phyloP scores from a whole-genome alignment of 2,888 invertebrate species.

The Tipula confusa region DNA sequence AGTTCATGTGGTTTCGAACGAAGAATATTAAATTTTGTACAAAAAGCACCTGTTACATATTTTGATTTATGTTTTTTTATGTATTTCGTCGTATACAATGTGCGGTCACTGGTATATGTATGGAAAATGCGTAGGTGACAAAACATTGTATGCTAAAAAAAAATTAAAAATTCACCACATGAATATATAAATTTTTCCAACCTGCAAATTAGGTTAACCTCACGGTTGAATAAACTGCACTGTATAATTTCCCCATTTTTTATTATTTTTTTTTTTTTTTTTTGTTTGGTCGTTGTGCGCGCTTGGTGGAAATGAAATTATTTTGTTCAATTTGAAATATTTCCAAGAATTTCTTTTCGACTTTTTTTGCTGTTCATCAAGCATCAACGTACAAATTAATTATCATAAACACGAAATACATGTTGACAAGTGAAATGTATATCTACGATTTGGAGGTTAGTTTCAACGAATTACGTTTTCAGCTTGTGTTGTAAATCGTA shows the following conservation, averaged over 20 bases:
- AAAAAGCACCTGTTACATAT: not conserved
- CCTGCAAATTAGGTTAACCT: constrained; percentile 20
- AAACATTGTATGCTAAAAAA: not conserved
- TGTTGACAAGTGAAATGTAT: not conserved
- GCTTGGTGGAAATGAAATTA: not conserved
- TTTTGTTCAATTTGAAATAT: not conserved
- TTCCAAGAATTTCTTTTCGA: not conserved
- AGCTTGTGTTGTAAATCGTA: not conserved
- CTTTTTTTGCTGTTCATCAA: not conserved
- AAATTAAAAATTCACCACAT: not conserved
- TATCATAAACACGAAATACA: not conserved
- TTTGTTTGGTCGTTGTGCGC: too few species aligned
- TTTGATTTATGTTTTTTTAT: not conserved
- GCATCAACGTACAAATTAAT: not conserved
- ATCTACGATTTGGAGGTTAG: not conserved
- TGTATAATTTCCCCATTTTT: not conserved
- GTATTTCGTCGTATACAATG: not conserved
- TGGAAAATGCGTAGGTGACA: constrained; percentile 3
- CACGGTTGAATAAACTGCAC: not conserved
- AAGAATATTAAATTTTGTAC: not conserved
- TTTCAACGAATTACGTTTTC: not conserved
- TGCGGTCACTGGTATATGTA: not conserved
- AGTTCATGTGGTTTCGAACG: not conserved
- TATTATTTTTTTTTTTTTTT: too few species aligned
- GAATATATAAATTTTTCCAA: not conserved